Evolutionary conservation across 2,113 vertebrate genomes (phyloP).

Genomic region (Damaliscus lunatus): DNA sequence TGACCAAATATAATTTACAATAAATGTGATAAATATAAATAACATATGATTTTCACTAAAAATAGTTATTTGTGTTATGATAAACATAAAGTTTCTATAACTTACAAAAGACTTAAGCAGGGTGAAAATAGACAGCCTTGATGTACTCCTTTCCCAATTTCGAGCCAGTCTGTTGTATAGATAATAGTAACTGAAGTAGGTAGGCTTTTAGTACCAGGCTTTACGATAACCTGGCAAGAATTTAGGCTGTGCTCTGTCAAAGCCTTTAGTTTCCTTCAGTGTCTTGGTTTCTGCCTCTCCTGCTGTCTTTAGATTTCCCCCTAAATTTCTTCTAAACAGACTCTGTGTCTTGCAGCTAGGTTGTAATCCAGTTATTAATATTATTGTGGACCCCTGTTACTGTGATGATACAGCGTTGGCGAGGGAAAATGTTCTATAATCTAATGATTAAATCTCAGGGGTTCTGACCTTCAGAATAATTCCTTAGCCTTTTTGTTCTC

Average conservation of each 20-base stretch:
- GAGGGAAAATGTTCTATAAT: not conserved
- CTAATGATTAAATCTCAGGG: not conserved
- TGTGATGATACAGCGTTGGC: not conserved
- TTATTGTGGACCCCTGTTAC: not conserved
- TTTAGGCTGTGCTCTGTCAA: not conserved
- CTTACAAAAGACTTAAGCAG: not conserved
- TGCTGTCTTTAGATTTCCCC: not conserved
- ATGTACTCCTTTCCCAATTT: not conserved
- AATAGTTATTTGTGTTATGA: not conserved
- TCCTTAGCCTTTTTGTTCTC: not conserved
- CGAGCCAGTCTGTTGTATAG: not conserved
- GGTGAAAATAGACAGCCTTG: not conserved
- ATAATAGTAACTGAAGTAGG: not conserved
- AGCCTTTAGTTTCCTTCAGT: not conserved
- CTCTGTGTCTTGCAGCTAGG: not conserved
- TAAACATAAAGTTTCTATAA: not conserved
- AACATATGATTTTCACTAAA: not conserved
- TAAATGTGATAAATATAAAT: not conserved
- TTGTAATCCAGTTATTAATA: not conserved
- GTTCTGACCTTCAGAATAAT: not conserved
- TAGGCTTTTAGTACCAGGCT: not conserved
- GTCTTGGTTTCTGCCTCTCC: not conserved
- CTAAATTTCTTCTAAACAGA: not conserved
- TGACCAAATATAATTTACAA: not conserved
- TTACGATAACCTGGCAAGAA: not conserved